Percentiles rank a stretch among this genome's conserved stretches.
Evolutionary conservation across 2,113 vertebrate genomes (phyloP).

Genomic region (Brachyhypopomus gauderio): DNA sequence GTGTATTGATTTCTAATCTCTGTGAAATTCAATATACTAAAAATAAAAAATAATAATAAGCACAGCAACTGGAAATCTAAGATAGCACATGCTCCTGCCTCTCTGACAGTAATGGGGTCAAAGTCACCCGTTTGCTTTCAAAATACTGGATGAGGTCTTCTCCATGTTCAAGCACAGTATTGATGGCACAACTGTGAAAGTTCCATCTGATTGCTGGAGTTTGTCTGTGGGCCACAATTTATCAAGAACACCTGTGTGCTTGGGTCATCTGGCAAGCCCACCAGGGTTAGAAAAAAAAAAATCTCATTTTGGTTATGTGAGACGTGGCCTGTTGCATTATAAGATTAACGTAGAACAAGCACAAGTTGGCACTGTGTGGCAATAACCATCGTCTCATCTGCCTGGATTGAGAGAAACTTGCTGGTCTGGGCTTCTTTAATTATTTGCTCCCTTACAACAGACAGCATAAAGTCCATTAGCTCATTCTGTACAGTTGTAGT

Average conservation of each 20-base stretch:
- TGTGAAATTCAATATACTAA: too few species aligned
- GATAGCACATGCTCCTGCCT: background rate
- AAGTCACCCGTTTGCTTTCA: conserved; percentile 21
- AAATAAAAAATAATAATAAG: too few species aligned
- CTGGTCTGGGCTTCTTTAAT: too few species aligned
- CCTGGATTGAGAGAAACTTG: too few species aligned
- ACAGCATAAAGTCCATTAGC: too few species aligned
- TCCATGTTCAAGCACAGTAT: conserved; percentile 24
- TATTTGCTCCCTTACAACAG: too few species aligned
- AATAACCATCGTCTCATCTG: too few species aligned
- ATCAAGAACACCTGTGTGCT: background rate
- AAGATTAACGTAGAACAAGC: background rate
- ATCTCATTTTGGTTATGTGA: background rate
- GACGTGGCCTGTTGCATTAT: background rate
- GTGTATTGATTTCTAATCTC: too few species aligned
- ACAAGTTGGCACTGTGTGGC: too few species aligned
- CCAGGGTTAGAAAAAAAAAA: conserved; percentile 32
- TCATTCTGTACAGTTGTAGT: too few species aligned
- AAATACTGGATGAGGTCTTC: conserved; percentile 23
- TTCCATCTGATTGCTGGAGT: background rate
- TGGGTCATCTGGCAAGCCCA: background rate
- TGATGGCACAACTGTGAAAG: conserved; percentile 14
- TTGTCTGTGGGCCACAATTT: conserved; percentile 6
- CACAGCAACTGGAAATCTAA: too few species aligned
- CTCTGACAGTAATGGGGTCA: conserved; percentile 28